A percentile compares a stretch with the other conserved stretches of the same genome.
These are phyloP conservation scores for Propithecus deckenii DNA, from an alignment of 2,797 vertebrate species.

Conservation along the genomic window DNA sequence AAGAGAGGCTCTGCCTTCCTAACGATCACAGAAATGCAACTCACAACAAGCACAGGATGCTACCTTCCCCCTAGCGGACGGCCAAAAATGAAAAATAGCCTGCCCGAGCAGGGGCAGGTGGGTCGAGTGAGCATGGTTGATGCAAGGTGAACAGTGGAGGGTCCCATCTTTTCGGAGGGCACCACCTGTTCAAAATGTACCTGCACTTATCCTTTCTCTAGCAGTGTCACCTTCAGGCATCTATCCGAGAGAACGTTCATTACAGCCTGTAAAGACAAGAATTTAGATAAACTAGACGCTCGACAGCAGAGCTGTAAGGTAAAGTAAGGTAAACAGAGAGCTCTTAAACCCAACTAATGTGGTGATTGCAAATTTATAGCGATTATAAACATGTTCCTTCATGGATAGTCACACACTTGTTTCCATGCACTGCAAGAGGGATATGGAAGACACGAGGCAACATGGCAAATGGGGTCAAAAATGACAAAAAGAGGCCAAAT, in stretches of 20 bases:
- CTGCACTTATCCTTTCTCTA: background rate
- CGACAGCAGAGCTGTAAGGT: no score
- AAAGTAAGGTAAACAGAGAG: background rate
- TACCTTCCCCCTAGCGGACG: background rate
- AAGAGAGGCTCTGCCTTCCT: background rate
- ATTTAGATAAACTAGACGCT: background rate
- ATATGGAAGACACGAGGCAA: background rate
- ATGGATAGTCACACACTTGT: background rate
- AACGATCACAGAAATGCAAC: background rate
- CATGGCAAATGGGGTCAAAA: background rate
- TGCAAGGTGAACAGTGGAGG: background rate
- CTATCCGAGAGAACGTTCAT: background rate
- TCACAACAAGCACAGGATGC: background rate
- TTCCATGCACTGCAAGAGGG: background rate
- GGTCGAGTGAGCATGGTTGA: accelerated
- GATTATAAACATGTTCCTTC: background rate
- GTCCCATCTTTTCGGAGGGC: background rate
- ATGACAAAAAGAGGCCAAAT: slow-evolving; percentile 37
- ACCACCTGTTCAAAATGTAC: background rate
- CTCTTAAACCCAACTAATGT: background rate
- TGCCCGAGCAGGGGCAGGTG: background rate
- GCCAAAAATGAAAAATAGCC: background rate
- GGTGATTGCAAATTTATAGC: background rate
- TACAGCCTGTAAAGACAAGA: background rate
- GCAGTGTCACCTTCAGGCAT: background rate